Conservation (phyloP, 2,797 vertebrate species). For the Poecilia picta region DNA sequence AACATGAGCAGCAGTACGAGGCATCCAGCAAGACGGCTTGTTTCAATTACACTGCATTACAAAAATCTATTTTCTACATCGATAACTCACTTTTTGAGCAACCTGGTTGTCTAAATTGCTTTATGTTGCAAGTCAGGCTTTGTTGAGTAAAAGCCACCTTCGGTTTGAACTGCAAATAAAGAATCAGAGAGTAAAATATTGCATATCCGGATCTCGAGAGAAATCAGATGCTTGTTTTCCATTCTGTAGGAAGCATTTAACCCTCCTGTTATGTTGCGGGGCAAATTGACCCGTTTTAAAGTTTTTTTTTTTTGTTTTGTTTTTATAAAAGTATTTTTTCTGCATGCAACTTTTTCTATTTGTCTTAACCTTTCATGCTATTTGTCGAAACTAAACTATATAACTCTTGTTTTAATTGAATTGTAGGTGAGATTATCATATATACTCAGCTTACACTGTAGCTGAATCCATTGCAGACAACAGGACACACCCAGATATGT, state of each 20-base stretch:
- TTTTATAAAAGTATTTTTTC: too few species aligned
- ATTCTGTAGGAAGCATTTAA: neutral
- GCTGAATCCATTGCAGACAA: constrained; percentile 10
- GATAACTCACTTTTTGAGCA: constrained; percentile 51
- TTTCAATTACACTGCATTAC: constrained; percentile 66
- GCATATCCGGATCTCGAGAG: constrained; percentile 46
- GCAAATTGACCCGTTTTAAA: too few species aligned
- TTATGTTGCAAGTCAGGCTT: constrained; percentile 64
- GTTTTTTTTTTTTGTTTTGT: too few species aligned
- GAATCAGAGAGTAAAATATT: constrained; percentile 20
- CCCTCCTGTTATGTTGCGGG: too few species aligned
- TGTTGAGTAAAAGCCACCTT: constrained; percentile 40
- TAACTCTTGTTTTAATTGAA: neutral
- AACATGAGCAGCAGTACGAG: constrained; percentile 15
- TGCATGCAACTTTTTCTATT: too few species aligned
- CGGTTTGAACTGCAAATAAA: constrained; percentile 49
- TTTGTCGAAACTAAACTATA: neutral
- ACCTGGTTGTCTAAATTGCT: constrained; percentile 61
- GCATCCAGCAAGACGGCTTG: constrained; percentile 46
- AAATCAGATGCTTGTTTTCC: constrained; percentile 40
- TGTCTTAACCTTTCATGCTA: neutral
- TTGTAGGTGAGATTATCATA: neutral
- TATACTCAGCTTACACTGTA: neutral
- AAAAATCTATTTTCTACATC: constrained; percentile 77
- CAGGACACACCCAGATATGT: constrained; percentile 25